These are phyloP conservation scores for Drosophila limbata DNA, from an alignment of 2,888 invertebrate genomes.

Conservation along the genomic window DNA sequence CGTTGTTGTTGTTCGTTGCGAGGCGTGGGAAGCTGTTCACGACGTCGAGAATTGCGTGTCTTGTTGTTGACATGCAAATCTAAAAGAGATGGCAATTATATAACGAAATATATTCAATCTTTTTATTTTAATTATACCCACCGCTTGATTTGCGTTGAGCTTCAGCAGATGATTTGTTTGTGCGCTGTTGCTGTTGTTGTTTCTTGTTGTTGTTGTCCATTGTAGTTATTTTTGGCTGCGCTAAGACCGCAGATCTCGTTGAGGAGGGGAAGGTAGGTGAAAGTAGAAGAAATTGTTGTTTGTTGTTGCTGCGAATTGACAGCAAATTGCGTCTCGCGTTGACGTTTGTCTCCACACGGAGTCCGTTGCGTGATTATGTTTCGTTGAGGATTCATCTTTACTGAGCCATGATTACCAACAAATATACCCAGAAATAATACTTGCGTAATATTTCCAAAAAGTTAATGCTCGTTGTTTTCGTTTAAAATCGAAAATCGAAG, in stretches of 20 bases:
- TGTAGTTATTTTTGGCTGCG: slow-evolving; percentile 85
- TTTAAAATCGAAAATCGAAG: slow-evolving; percentile 45
- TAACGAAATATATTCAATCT: background rate
- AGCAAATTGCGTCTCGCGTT: slow-evolving; percentile 70
- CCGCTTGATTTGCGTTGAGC: slow-evolving; percentile 84
- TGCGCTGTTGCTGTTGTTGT: slow-evolving; percentile 90
- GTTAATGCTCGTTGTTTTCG: slow-evolving; percentile 41
- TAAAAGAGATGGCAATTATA: slow-evolving; percentile 23
- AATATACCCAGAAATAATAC: slow-evolving; percentile 76
- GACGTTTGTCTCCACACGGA: slow-evolving; percentile 85
- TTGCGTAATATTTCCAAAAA: slow-evolving; percentile 81
- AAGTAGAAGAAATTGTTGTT: slow-evolving; percentile 33
- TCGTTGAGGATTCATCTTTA: slow-evolving; percentile 85
- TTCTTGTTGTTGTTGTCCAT: slow-evolving; percentile 84
- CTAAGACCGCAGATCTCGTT: slow-evolving; percentile 37
- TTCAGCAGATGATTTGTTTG: slow-evolving; percentile 91
- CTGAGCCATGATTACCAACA: slow-evolving; percentile 85
- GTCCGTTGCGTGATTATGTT: slow-evolving; percentile 78
- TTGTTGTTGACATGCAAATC: slow-evolving; percentile 79
- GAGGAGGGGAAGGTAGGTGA: slow-evolving; percentile 24
- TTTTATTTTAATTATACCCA: slow-evolving; percentile 72
- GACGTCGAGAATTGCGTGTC: slow-evolving; percentile 80
- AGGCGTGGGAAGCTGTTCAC: slow-evolving; percentile 85
- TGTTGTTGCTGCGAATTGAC: slow-evolving; percentile 54
- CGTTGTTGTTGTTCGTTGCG: slow-evolving; percentile 87